A percentile compares a stretch with the other conserved stretches of the same genome.
phyloP scores from a whole-genome alignment of 2,797 vertebrate genomes.

The Myotis myotis region DNA sequence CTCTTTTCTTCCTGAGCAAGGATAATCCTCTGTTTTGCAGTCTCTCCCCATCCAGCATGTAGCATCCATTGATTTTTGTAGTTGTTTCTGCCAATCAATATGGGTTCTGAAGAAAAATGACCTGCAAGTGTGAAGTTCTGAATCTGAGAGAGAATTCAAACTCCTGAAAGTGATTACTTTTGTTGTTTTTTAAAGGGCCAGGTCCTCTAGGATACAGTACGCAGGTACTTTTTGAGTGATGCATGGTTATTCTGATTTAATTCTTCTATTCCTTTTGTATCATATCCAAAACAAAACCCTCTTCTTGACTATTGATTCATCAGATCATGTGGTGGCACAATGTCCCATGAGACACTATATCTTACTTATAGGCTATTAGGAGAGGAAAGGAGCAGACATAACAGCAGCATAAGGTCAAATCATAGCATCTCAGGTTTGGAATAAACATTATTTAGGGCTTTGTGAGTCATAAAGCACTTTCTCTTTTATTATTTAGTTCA shows the following conservation, averaged over 20 bases:
- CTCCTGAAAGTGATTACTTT: background rate
- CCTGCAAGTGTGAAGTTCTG: background rate
- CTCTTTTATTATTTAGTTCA: background rate
- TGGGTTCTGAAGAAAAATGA: background rate
- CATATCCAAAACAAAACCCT: background rate
- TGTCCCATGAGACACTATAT: background rate
- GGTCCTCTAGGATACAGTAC: background rate
- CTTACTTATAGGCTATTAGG: background rate
- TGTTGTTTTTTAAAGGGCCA: background rate
- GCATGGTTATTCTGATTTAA: background rate
- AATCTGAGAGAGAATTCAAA: background rate
- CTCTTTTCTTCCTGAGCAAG: background rate
- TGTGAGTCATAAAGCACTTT: background rate
- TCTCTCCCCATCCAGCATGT: background rate
- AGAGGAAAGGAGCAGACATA: background rate
- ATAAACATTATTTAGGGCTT: background rate
- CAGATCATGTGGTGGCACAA: background rate
- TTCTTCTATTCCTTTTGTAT: background rate
- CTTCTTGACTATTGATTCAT: background rate
- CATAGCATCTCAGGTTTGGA: background rate
- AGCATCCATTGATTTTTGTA: slow-evolving; percentile 41
- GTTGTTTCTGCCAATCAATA: background rate
- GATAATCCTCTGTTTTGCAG: slow-evolving; percentile 7
- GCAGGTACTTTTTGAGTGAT: background rate
- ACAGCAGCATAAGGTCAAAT: background rate